phyloP scores from a whole-genome alignment of 1,140 invertebrate species.

The Pachyrhynchus sulphureomaculatus region DNA sequence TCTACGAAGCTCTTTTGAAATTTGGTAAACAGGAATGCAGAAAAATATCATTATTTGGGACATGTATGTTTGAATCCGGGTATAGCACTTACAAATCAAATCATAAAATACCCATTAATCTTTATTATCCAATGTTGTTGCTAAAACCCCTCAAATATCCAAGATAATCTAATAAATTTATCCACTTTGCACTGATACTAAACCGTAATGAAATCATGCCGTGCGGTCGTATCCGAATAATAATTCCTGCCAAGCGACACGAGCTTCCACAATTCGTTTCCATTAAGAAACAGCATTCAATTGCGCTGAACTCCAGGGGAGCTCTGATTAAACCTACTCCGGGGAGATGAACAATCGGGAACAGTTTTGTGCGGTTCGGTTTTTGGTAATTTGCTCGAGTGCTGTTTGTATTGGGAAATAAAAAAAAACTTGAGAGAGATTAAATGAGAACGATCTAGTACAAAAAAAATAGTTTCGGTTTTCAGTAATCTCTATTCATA shows the following conservation, averaged over 20 bases:
- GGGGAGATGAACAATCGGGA: constrained; percentile 30
- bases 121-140: no score
- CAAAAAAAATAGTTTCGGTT: no score
- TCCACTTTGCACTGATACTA: constrained; percentile 23
- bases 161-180: constrained; percentile 26
- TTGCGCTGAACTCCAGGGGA: constrained; percentile 27
- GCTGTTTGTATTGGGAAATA: constrained; percentile 10
- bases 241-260: constrained; percentile 30
- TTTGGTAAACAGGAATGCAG: no score
- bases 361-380: constrained; percentile 20
- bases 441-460: no score
- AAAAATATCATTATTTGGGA: no score
- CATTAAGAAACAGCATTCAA: constrained; percentile 29
- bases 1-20: no score
- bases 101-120: not conserved
- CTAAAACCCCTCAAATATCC: constrained; percentile 19
- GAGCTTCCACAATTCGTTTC: constrained; percentile 35
- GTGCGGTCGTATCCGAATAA: constrained; percentile 29
- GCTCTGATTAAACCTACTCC: constrained; percentile 32
- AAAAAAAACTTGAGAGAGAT: not conserved
- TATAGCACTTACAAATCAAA: not conserved
- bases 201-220: constrained; percentile 29
- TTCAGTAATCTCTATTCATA: no score
- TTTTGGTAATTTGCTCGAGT: constrained; percentile 30
- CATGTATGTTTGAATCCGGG: no score